Base-by-base conservation (phyloP, 2,888 invertebrate genomes). In the Octonoba sinensis region DNA sequence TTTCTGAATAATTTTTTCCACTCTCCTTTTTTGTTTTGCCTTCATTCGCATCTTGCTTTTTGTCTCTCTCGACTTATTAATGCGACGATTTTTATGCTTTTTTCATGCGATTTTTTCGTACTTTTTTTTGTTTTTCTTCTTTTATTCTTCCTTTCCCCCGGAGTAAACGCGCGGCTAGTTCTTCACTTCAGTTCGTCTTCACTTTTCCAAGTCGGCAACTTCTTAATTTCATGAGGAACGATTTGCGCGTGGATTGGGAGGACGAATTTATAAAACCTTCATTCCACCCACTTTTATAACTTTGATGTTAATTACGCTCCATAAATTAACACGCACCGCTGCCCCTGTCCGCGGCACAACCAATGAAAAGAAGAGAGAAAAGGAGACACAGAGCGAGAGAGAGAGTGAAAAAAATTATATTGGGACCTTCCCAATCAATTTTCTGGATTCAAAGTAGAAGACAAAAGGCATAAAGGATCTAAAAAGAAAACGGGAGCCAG, bases 261-360 rank as follows among this genome's bases (percentile, higher is more conserved):
- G 60, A 62, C 59, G 73, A 70, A 81, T 81, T 81, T 81, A 81
- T 81, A 81, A 60, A 79, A 81, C 79, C 79, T 81, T 66, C 36
- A 36, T 36, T 36, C 79, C 54, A 24, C 65, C 77, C 71, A 69
- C 79, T 81, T 67, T 81, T 81, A 81, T 81, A 70, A 81, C 79
- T 81, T 81, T 81, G 79, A 81, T 81, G 79, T 81, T 81, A 81
- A 81, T 81, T 81, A 81, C 79, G 79, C 60, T 54, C 73, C 79
- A 81, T 81, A 81, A 81, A 81, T 81, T 81, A 81, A 73, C 72
- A 81, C 73, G 79, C 73, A 57, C 49, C 54, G 62, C 36, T 73
- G 62, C 59, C 66, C 59, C 16, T 67, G 67, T 67, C 75, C 60
- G 49, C 51, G 49, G 51, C 54, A 60, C 49, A 47, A 15, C 72